Conservation (phyloP, 2,797 vertebrate species). For the Hyperoplus lanceolatus region DNA sequence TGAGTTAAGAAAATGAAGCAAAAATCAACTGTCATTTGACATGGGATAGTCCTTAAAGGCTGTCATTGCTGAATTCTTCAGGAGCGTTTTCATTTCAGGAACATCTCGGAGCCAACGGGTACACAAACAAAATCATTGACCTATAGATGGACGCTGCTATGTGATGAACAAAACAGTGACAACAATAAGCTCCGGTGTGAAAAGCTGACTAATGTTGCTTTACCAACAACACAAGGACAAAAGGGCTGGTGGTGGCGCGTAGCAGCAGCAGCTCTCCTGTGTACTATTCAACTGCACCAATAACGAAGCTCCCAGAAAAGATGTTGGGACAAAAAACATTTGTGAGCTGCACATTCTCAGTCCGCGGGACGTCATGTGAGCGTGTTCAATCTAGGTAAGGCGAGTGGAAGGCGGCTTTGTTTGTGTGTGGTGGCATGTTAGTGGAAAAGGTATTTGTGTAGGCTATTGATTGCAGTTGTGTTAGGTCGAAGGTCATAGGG, state of each 20-base stretch:
- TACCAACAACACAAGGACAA: conserved; percentile 66
- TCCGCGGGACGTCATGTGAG: conserved; percentile 47
- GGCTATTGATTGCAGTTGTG: conserved; percentile 50
- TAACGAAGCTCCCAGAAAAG: conserved; percentile 77
- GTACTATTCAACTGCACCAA: conserved; percentile 67
- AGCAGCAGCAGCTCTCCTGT: conserved; percentile 47
- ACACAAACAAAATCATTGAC: conserved; percentile 59
- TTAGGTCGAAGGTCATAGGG: conserved; percentile 63
- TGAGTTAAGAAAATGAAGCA: conserved; percentile 39
- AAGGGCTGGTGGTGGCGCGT: conserved; percentile 30
- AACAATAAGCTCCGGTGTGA: conserved; percentile 62
- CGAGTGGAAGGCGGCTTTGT: conserved; percentile 50
- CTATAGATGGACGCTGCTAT: conserved; percentile 60
- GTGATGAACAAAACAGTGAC: conserved; percentile 61
- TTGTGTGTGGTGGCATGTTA: conserved; percentile 33
- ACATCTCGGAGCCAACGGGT: conserved; percentile 22
- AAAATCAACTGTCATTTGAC: conserved; percentile 23
- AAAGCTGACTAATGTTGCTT: conserved; percentile 75
- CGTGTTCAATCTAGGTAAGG: conserved; percentile 44
- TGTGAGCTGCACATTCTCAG: conserved; percentile 64
- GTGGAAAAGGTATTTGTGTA: conserved; percentile 48
- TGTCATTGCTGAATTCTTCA: conserved; percentile 5
- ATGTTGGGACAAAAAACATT: conserved; percentile 46
- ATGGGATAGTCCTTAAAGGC: conserved; percentile 33
- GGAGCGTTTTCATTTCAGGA: conserved; percentile 37